Percentiles rank a stretch among this genome's conserved stretches.
Conservation (phyloP, 30 jellyfish, hydroid and myxozoan genomes). For the Haliclystus octoradiatus region DNA sequence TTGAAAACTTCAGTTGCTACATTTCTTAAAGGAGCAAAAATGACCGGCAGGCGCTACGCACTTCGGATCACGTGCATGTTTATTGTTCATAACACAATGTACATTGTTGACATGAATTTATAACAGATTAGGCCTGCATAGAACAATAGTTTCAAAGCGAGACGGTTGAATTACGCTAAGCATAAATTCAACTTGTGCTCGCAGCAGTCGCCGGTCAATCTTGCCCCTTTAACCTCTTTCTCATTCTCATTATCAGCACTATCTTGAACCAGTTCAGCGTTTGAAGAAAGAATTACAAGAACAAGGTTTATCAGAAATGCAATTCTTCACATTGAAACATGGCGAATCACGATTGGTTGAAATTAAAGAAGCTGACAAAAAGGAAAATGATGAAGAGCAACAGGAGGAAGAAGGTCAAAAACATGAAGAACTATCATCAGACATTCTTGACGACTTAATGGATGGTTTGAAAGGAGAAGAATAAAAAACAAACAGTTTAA, state of each 20-base stretch:
- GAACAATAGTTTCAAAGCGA: too few relatives aligned
- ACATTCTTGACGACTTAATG: neutral
- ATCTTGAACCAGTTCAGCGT: constrained; percentile 88
- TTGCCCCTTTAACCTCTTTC: too few relatives aligned
- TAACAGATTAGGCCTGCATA: too few relatives aligned
- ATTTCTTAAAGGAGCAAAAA: too few relatives aligned
- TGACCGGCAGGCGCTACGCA: too few relatives aligned
- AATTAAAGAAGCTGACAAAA: constrained; percentile 88
- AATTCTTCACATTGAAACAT: constrained; percentile 83
- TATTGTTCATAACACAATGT: too few relatives aligned
- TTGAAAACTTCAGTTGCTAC: too few relatives aligned
- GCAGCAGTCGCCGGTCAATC: too few relatives aligned
- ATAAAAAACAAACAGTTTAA: neutral
- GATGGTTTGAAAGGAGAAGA: neutral
- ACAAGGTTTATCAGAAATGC: constrained; percentile 92
- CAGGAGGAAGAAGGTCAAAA: constrained; percentile 24
- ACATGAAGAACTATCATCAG: constrained; percentile 5
- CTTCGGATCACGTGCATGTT: too few relatives aligned
- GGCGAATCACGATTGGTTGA: constrained; percentile 95
- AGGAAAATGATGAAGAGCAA: constrained; percentile 35
- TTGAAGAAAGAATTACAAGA: constrained; percentile 71
- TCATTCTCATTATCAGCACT: constrained; percentile 26
- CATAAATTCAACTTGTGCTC: too few relatives aligned
- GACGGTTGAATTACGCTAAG: too few relatives aligned
- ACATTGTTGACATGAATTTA: too few relatives aligned